These are phyloP conservation scores for Mormyrus hasselquistii DNA, from an alignment of 2,797 vertebrate species.

Conservation along the genomic window DNA sequence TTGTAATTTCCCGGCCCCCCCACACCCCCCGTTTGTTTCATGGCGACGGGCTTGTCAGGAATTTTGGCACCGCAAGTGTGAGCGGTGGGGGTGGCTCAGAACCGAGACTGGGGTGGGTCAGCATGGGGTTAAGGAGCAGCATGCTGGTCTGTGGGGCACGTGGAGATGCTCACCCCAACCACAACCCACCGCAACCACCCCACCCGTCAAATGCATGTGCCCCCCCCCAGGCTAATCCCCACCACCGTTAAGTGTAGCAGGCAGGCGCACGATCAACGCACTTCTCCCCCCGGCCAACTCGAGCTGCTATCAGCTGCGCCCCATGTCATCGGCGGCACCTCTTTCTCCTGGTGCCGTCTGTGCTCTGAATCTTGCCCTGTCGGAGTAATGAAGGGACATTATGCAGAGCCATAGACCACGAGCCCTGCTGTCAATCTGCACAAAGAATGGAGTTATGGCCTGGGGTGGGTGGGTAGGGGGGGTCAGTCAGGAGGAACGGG, in stretches of 20 bases:
- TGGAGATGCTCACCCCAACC: background rate
- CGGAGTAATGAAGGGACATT: constrained; percentile 89
- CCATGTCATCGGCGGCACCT: constrained; percentile 81
- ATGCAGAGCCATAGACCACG: constrained; percentile 88
- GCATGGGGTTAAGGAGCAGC: background rate
- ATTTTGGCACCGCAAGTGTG: background rate
- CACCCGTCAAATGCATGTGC: background rate
- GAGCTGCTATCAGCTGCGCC: constrained; percentile 81
- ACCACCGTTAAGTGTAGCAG: constrained; percentile 1
- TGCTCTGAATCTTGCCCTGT: constrained; percentile 58
- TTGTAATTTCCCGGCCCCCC: background rate
- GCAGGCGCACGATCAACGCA: constrained; percentile 67
- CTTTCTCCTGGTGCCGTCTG: constrained; percentile 58
- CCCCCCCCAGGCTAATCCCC: background rate
- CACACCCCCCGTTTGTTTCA: background rate
- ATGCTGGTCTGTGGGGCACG: background rate
- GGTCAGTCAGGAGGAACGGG: constrained; percentile 28
- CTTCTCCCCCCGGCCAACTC: constrained; percentile 68
- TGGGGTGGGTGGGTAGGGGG: constrained; percentile 79
- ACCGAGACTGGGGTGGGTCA: background rate
- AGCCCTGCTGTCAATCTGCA: constrained; percentile 85
- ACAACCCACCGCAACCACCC: constrained; percentile 3
- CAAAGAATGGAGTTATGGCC: constrained; percentile 76
- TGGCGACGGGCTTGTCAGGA: background rate
- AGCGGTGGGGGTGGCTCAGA: background rate